phyloP scores from a whole-genome alignment of 2,113 vertebrate genomes.

The Pseudopipra pipra region DNA sequence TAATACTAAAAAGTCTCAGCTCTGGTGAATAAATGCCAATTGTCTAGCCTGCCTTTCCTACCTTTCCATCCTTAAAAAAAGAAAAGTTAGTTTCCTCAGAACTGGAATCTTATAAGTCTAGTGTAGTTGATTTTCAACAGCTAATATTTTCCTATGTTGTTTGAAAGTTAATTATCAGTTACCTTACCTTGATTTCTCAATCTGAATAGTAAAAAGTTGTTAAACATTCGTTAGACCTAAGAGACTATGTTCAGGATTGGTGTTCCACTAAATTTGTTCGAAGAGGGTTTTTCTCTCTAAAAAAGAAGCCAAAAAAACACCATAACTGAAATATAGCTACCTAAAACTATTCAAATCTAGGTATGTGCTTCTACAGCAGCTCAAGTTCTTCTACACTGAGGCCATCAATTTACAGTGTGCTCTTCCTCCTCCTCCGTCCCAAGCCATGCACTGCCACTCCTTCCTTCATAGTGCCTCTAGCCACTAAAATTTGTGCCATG shows the following conservation, averaged over 20 bases:
- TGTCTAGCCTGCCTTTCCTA: neutral
- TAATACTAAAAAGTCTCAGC: neutral
- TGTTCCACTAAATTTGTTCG: neutral
- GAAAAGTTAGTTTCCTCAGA: neutral
- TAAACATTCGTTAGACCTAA: neutral
- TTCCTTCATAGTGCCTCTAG: neutral
- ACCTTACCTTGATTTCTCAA: neutral
- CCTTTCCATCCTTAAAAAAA: neutral
- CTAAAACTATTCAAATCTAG: neutral
- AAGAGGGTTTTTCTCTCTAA: neutral
- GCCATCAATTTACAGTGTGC: neutral
- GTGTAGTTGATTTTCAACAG: neutral
- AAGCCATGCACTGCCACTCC: neutral
- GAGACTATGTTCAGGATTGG: neutral
- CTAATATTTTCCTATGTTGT: neutral
- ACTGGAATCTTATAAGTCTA: neutral
- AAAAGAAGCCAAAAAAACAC: neutral
- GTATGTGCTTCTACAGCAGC: neutral
- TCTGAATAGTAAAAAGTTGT: neutral
- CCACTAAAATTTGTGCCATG: neutral
- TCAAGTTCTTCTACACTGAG: neutral
- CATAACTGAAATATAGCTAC: neutral
- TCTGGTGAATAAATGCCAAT: neutral
- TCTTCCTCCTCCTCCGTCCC: neutral
- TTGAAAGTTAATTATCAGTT: neutral